A percentile compares a stretch with the other conserved stretches of the same genome.
These are phyloP conservation scores for Halcyon smyrnensis DNA, from an alignment of 2,797 vertebrate genomes.

Conservation along the genomic window DNA sequence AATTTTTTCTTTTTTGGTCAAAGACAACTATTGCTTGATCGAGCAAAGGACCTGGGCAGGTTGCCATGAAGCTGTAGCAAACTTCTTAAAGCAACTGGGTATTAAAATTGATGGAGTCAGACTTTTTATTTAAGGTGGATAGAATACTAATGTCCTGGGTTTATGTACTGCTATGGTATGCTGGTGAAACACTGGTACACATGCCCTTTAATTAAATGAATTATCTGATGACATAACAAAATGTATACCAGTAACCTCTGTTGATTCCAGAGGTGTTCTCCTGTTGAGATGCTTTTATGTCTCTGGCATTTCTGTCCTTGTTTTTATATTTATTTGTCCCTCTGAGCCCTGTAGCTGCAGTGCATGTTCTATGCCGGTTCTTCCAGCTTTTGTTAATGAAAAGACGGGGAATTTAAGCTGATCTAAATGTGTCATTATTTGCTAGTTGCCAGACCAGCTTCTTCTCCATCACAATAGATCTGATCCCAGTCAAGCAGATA, in stretches of 20 bases:
- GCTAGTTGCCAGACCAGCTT: not conserved
- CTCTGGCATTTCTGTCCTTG: not conserved
- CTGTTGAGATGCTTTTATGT: not conserved
- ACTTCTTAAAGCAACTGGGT: constrained; percentile 71
- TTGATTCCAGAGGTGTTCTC: not conserved
- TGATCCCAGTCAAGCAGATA: not conserved
- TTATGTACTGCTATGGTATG: constrained; percentile 19
- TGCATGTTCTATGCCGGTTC: not conserved
- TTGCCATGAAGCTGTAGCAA: constrained; percentile 75
- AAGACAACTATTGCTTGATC: constrained; percentile 71
- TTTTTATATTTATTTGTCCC: not conserved
- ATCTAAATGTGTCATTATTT: not conserved
- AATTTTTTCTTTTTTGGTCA: constrained; percentile 66
- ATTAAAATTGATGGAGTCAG: constrained; percentile 77
- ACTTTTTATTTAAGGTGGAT: constrained; percentile 77
- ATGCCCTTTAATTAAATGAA: constrained; percentile 48
- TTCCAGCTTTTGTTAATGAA: not conserved
- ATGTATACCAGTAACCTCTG: not conserved
- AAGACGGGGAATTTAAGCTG: not conserved
- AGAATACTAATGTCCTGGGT: constrained; percentile 64
- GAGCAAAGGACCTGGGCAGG: constrained; percentile 72
- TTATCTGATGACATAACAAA: not conserved
- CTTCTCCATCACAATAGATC: not conserved
- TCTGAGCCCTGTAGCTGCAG: not conserved
- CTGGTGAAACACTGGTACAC: not conserved